These are phyloP conservation scores for Halyomorpha halys DNA, from an alignment of 1,140 invertebrate species.

Conservation along the genomic window DNA sequence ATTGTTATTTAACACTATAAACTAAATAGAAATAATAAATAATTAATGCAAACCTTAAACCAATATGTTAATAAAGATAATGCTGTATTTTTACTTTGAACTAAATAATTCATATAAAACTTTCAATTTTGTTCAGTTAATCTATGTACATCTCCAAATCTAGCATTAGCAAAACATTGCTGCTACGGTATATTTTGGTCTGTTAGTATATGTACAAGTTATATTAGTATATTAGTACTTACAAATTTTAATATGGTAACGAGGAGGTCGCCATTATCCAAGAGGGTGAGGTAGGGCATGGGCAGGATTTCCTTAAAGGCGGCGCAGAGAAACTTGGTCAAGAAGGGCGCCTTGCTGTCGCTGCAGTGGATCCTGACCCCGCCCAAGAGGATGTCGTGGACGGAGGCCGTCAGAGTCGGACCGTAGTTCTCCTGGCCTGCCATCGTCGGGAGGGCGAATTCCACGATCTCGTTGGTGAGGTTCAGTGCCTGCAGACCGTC, in stretches of 20 bases:
- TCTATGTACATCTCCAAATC: no score
- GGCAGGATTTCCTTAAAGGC: not conserved
- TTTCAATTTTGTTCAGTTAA: no score
- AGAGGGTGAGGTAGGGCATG: not conserved
- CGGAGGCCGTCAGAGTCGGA: not conserved
- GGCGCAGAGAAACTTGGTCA: not conserved
- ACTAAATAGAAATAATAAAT: no score
- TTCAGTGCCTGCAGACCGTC: not conserved
- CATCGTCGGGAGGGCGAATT: constrained; percentile 2
- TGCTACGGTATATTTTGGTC: no score
- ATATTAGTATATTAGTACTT: no score
- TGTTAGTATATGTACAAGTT: no score
- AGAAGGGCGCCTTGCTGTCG: not conserved
- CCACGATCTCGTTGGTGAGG: not conserved
- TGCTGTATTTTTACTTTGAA: no score
- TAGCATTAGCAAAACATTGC: no score
- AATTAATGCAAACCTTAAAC: no score
- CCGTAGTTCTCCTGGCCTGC: constrained; percentile 2
- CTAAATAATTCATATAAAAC: no score
- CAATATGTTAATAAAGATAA: no score
- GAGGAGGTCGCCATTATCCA: not conserved
- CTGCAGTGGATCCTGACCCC: not conserved
- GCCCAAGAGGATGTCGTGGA: constrained; percentile 2
- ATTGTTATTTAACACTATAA: no score
- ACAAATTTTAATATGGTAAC: not conserved